Conservation (phyloP, 1,140 invertebrate genomes). For the Maniola jurtina region DNA sequence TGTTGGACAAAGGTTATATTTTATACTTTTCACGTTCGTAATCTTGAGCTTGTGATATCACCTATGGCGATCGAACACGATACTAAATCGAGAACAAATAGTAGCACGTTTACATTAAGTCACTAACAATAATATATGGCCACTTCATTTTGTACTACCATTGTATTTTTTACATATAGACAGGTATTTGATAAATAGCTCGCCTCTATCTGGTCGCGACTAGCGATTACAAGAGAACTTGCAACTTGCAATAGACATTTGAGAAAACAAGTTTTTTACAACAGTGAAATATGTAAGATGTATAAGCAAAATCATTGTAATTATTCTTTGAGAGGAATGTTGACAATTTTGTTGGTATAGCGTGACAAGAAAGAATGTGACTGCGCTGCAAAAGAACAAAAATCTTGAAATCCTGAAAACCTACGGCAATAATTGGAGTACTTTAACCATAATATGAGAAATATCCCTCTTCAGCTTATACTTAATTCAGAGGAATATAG, state of each 20-base stretch:
- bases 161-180: slow-evolving; percentile 51
- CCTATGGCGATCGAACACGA: neutral
- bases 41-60: no score
- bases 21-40: neutral
- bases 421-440: no score
- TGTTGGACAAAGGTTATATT: neutral
- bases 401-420: no score
- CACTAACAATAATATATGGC: slow-evolving; percentile 51
- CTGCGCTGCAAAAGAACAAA: no score
- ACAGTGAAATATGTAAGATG: neutral
- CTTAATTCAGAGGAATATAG: no score
- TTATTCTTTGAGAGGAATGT: no score
- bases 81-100: slow-evolving; percentile 29
- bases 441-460: no score
- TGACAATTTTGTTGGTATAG: no score
- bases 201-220: slow-evolving; percentile 39
- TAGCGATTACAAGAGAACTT: slow-evolving; percentile 36
- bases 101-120: slow-evolving; percentile 38
- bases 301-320: neutral
- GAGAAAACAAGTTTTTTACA: slow-evolving; percentile 7
- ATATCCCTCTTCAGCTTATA: no score
- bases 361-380: no score
- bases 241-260: slow-evolving; percentile 15
- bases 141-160: slow-evolving; percentile 43
- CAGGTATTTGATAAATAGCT: slow-evolving; percentile 48